A percentile compares a stretch with the other conserved stretches of the same genome.
phyloP scores from a whole-genome alignment of 2,797 vertebrate genomes.

The Lagorchestes hirsutus region DNA sequence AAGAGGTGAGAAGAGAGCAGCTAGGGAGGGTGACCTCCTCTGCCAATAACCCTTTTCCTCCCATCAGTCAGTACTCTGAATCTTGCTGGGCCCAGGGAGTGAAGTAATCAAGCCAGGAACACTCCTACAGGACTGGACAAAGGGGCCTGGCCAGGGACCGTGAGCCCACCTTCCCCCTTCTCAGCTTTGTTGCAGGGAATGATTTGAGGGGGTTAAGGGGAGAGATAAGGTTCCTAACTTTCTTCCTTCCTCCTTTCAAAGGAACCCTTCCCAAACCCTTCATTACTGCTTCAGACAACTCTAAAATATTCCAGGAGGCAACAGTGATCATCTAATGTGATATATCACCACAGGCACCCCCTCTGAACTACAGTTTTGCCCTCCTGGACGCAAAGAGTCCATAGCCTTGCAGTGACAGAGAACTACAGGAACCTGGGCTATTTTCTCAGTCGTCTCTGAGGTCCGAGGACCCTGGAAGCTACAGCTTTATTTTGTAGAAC shows the following conservation, averaged over 20 bases:
- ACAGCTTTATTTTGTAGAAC: background rate
- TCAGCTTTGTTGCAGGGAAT: background rate
- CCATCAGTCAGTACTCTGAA: too few species aligned
- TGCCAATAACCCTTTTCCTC: too few species aligned
- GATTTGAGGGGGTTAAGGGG: background rate
- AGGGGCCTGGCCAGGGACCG: too few species aligned
- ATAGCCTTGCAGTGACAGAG: background rate
- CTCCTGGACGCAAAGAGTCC: background rate
- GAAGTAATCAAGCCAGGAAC: too few species aligned
- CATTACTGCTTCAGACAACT: background rate
- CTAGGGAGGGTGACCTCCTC: too few species aligned
- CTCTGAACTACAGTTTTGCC: background rate
- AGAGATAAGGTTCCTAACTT: background rate
- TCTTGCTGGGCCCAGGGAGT: too few species aligned
- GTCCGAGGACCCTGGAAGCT: background rate
- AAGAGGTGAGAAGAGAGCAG: too few species aligned
- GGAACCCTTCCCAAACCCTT: background rate
- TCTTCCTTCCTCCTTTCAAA: background rate
- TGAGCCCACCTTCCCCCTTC: background rate
- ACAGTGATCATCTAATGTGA: background rate
- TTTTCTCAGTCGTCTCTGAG: background rate
- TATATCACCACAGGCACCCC: fast-evolving
- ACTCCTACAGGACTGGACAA: too few species aligned
- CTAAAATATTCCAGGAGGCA: background rate
- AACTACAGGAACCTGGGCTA: fast-evolving